Conservation (phyloP, 2,797 vertebrate genomes). For the Lepilemur septentrionalis region DNA sequence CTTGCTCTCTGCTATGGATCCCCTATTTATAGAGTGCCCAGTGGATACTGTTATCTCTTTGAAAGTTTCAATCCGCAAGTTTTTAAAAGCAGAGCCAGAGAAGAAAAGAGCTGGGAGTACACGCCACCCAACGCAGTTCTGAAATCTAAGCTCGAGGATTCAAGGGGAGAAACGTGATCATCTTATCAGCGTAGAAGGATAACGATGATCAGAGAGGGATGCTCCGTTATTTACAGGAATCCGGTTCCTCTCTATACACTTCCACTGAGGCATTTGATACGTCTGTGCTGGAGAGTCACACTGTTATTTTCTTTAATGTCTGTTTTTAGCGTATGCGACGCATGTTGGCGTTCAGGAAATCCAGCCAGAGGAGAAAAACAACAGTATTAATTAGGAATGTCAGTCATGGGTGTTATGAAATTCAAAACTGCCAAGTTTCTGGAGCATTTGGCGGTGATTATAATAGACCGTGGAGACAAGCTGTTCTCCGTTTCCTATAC, state of each 20-base stretch:
- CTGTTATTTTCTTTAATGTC: slow-evolving; percentile 81
- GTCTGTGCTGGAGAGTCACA: slow-evolving; percentile 80
- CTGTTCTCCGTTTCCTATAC: slow-evolving; percentile 77
- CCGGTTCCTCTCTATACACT: slow-evolving; percentile 50
- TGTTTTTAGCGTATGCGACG: slow-evolving; percentile 78
- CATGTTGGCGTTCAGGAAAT: slow-evolving; percentile 80
- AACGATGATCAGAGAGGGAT: slow-evolving; percentile 68
- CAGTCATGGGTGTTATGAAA: slow-evolving; percentile 84
- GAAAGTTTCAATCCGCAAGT: slow-evolving; percentile 69
- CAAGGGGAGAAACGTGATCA: slow-evolving; percentile 76
- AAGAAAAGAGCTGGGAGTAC: slow-evolving; percentile 50
- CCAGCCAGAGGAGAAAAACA: slow-evolving; percentile 83
- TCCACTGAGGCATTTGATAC: slow-evolving; percentile 73
- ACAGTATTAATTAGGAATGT: slow-evolving; percentile 84
- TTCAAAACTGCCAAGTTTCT: slow-evolving; percentile 82
- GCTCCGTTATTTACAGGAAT: slow-evolving; percentile 81
- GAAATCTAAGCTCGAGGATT: slow-evolving; percentile 76
- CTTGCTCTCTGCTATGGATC: neutral
- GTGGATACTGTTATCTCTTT: slow-evolving; percentile 54
- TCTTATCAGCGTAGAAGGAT: slow-evolving; percentile 78
- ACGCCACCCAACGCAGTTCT: slow-evolving; percentile 46
- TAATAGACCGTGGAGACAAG: slow-evolving; percentile 82
- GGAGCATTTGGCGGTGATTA: slow-evolving; percentile 82
- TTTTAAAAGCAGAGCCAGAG: slow-evolving; percentile 74
- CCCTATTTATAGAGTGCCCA: slow-evolving; percentile 18